Percentiles rank a stretch among this genome's conserved stretches.
Conservation (phyloP, 2,113 vertebrate genomes). For the Pionites leucogaster region DNA sequence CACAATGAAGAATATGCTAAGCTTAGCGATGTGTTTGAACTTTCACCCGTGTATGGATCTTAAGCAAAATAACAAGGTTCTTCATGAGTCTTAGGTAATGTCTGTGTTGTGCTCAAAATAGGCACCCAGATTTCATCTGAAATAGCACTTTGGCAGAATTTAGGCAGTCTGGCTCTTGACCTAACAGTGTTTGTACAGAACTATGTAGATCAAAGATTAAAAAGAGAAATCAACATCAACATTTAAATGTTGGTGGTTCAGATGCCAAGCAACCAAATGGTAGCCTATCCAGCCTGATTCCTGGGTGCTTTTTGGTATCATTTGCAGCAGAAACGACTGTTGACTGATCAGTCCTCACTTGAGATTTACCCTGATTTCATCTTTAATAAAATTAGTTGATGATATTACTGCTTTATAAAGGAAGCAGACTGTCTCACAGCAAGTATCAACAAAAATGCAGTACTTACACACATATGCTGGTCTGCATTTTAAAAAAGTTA, state of each 20-base stretch:
- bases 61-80: neutral
- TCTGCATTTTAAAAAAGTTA: neutral
- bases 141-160: neutral
- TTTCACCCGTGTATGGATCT: neutral
- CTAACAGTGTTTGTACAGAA: neutral
- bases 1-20: neutral
- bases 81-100: neutral
- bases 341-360: neutral
- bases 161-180: neutral
- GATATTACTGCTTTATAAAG: neutral
- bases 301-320: neutral
- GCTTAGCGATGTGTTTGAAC: accelerated
- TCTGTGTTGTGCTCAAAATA: neutral
- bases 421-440: neutral
- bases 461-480: neutral
- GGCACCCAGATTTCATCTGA: neutral
- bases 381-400: neutral
- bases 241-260: neutral
- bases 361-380: neutral
- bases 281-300: neutral
- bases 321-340: neutral
- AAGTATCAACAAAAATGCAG: neutral
- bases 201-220: neutral
- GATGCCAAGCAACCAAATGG: neutral
- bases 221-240: neutral